Base-by-base conservation (phyloP, 2,113 vertebrate genomes). In the Phalacrocorax brasilianus region DNA sequence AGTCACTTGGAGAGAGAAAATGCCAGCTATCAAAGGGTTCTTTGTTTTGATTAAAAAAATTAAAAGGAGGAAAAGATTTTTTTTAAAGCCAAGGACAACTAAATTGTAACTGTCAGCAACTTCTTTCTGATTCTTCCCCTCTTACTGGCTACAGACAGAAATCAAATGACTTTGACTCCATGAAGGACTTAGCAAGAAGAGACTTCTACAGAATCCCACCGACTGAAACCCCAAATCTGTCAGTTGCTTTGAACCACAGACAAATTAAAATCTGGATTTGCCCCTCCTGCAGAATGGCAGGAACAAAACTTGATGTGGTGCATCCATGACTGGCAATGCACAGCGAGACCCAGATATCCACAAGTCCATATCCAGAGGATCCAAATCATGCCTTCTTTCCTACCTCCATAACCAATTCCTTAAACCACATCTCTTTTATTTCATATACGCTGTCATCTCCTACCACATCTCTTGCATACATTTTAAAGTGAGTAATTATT, bases 401-500 rank as follows among this genome's bases (percentile, higher is more conserved):
- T 45, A 47, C 4, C 9, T 26, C 23, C 7, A 30, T 45, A 35
- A 33, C 50, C 32, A 65, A 20, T 44, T 27, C 18, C 45, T 73
- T 78, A 56, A 4, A n/a, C 23, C 14, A 47, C 24, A 4, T 13
- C 30, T 72, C 23, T 27, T 71, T 81, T 71, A 35, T 91, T 84
- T 80, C 53, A 42, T 6, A 3, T 10, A 16, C 14, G 12, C 13
- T 59, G 7, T 19, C 30, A 49, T 65, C 27, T 85, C 75, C 26
- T 75, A 35, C 24, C 3, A 14, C 11, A 18, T 32, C 17, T 63
- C 26, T 68, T 59, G 18, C 38, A n/a, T 0, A 0, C 9, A 40
- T 52, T 82, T 81, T 63, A 75, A 87, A 85, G 6, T 23, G 7
- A 71, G 8, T 7, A n/a, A 45, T 50, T 9, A 2, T 75, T 77